These are phyloP conservation scores for Tetragnatha versicolor DNA, from an alignment of 1,140 invertebrate species.

Conservation along the genomic window DNA sequence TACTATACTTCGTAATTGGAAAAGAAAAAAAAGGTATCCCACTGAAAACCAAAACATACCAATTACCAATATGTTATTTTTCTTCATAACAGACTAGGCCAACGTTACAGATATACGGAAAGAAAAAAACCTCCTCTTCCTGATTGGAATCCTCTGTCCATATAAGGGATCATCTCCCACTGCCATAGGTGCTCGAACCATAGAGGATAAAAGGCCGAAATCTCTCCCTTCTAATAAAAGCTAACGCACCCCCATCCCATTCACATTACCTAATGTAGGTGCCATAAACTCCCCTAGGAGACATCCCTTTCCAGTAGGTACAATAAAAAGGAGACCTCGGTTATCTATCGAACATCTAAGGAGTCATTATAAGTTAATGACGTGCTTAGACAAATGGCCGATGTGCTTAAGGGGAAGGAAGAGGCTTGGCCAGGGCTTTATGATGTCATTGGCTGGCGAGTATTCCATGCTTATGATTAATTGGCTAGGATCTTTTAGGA, in stretches of 20 bases:
- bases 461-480: slow-evolving; percentile 3
- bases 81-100: background rate
- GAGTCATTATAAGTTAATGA: slow-evolving; percentile 54
- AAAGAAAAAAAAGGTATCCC: no score
- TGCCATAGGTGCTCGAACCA: background rate
- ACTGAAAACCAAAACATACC: no score
- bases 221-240: slow-evolving; percentile 30
- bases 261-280: slow-evolving; percentile 39
- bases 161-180: background rate
- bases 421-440: slow-evolving; percentile 23
- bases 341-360: slow-evolving; percentile 46
- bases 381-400: slow-evolving; percentile 50
- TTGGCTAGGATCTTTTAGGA: no score
- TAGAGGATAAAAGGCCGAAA: slow-evolving; percentile 13
- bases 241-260: slow-evolving; percentile 20
- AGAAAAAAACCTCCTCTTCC: background rate
- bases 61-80: no score
- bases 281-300: slow-evolving; percentile 34
- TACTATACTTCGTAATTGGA: no score
- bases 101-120: background rate
- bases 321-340: slow-evolving; percentile 41
- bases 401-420: background rate
- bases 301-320: slow-evolving; percentile 27
- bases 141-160: slow-evolving; percentile 7
- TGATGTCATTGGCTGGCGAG: slow-evolving; percentile 21